These are phyloP conservation scores for Microplitis demolitor DNA, from an alignment of 1,140 invertebrate species.

Conservation along the genomic window DNA sequence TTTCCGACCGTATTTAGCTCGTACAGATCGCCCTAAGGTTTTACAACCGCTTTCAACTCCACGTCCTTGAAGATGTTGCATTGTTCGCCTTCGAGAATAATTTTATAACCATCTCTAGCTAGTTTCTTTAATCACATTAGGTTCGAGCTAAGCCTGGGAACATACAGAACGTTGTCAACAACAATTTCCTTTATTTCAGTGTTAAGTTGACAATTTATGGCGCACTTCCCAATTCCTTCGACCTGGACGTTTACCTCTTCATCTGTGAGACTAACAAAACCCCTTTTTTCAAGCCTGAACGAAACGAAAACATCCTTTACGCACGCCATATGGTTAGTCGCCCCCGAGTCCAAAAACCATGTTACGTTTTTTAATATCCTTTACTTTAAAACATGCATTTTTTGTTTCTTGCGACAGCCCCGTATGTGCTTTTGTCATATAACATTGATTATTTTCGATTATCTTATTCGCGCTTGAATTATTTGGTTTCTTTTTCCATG, in stretches of 20 bases:
- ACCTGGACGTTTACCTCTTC: not conserved
- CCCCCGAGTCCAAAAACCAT: constrained; percentile 23
- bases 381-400: not conserved
- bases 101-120: constrained; percentile 37
- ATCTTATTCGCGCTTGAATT: not conserved
- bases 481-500: not conserved
- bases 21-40: not conserved
- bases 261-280: constrained; percentile 1
- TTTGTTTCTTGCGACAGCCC: not conserved
- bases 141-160: constrained; percentile 34
- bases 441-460: not conserved
- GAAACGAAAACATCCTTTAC: not conserved
- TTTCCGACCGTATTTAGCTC: not conserved
- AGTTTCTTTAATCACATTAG: constrained; percentile 44
- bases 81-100: constrained; percentile 38
- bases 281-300: not conserved
- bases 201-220: constrained; percentile 6
- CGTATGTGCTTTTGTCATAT: not conserved
- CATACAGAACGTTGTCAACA: constrained; percentile 2
- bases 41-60: not conserved
- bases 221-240: constrained; percentile 9
- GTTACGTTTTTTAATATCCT: not conserved
- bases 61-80: constrained; percentile 39
- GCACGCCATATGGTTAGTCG: constrained; percentile 21
- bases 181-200: not conserved